Base-by-base conservation (phyloP, 2,113 vertebrate species). In the Ictidomys tridecemlineatus region DNA sequence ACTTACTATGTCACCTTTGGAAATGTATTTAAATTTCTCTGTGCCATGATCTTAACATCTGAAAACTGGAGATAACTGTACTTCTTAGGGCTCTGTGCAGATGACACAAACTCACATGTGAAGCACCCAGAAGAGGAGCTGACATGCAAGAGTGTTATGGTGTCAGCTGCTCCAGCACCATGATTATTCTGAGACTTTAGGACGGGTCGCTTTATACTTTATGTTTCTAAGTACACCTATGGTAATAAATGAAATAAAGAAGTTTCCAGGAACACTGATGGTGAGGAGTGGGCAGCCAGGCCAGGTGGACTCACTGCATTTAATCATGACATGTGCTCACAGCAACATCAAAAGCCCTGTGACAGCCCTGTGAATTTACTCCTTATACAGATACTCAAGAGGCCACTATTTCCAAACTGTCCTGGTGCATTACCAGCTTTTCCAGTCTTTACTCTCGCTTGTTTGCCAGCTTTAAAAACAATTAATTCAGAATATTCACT, bases 381-480 rank as follows among this genome's bases (percentile, higher is more conserved):
- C 85, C 30, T 9, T 91, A 34, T 30, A 90, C 22, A 79, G 65
- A 87, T 37, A 53, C 16, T 92, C 67, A 56, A 93, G 10, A 89
- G 22, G 89, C 17, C 74, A 76, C 37, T 72, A 65, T 77, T 87
- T 92, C 84, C 34, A 77, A 84, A 85, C 30, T 91, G 83, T 89
- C 13, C 51, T 4, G 76, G 32, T 37, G 85, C 85, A 93, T 91
- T 39, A 93, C 45, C 91, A 89, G 94, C 3, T 24, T 78, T 85
- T 78, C 45, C 89, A 77, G 58, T 79, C 92, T 89, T 92, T 22
- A 48, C 17, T 69, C 67, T 61, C 73, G 14, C 92, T 37, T 89
- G 69, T 78, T 84, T 94, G 61, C 14, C 3, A 88, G 16, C 53
- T 76, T 97, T 93, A 94, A 94, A 94, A 96, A 61, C n/a, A 85